These are phyloP conservation scores for Yasuhikotakia modesta DNA, from an alignment of 2,797 vertebrate species.

Conservation along the genomic window DNA sequence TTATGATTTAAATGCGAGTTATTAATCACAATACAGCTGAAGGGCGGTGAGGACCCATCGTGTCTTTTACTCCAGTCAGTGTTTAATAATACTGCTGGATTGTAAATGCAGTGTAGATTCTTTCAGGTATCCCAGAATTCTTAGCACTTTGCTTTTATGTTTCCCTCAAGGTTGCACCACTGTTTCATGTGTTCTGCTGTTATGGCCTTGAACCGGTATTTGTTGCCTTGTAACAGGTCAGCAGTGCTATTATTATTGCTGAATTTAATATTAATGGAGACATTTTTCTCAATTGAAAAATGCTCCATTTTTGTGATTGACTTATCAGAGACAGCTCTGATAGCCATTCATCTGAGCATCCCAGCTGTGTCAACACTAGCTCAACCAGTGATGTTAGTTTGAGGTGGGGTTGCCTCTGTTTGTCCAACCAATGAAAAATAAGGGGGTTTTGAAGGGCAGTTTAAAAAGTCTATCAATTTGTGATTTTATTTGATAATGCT, in stretches of 20 bases:
- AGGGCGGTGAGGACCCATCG: not conserved
- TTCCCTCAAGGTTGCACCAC: not conserved
- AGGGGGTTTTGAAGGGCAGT: too few species aligned
- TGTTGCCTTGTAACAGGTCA: not conserved
- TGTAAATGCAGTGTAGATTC: not conserved
- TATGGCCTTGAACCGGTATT: not conserved
- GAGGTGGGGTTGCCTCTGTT: too few species aligned
- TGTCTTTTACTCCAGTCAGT: conserved; percentile 1
- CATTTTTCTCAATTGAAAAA: too few species aligned
- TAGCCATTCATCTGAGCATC: too few species aligned
- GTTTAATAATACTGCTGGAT: conserved; percentile 3
- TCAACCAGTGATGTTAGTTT: too few species aligned
- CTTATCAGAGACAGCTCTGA: too few species aligned
- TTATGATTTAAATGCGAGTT: conserved; percentile 24
- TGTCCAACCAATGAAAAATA: too few species aligned
- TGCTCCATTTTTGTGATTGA: too few species aligned
- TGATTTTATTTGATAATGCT: too few species aligned
- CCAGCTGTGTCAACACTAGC: too few species aligned
- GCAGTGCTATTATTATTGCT: not conserved
- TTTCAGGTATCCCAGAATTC: not conserved
- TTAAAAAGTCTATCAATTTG: too few species aligned
- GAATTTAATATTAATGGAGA: not conserved
- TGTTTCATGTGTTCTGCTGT: not conserved
- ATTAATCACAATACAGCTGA: conserved; percentile 32
- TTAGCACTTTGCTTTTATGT: too few species aligned